Conservation (phyloP, 2,113 vertebrate species). For the Oceanites oceanicus region DNA sequence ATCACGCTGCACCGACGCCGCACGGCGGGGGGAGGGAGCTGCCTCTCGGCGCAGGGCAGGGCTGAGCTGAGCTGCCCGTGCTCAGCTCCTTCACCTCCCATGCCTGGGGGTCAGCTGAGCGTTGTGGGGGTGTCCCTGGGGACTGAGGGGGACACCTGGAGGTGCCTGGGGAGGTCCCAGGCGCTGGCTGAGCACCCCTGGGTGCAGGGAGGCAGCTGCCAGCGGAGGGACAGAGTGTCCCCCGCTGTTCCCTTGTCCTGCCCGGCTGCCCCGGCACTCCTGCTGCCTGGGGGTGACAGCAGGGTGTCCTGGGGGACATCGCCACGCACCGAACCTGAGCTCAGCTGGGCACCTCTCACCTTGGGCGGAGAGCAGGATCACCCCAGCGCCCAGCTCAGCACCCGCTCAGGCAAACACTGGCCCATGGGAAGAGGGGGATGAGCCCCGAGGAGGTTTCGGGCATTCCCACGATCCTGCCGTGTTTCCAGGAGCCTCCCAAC, state of each 20-base stretch:
- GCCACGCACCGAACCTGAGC: neutral
- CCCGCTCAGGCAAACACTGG: neutral
- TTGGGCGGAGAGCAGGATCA: neutral
- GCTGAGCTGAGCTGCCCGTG: neutral
- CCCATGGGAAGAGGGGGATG: rapidly evolving
- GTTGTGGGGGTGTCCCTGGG: neutral
- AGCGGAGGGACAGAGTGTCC: neutral
- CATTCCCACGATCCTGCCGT: neutral
- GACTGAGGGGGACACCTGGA: neutral
- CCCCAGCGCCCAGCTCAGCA: neutral
- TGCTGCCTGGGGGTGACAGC: neutral
- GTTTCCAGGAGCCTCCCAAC: neutral
- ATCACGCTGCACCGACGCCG: neutral
- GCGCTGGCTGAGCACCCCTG: neutral
- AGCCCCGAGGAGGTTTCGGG: neutral
- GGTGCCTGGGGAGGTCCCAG: neutral
- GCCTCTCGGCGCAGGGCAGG: neutral
- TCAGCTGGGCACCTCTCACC: neutral
- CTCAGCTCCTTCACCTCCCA: neutral
- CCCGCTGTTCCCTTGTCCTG: neutral
- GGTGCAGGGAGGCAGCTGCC: neutral
- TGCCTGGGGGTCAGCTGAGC: neutral
- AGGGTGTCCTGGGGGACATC: neutral
- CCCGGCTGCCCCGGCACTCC: neutral
- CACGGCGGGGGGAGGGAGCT: neutral